Conservation (phyloP, 2,888 invertebrate genomes). For the Coelogynopora nodosa region DNA sequence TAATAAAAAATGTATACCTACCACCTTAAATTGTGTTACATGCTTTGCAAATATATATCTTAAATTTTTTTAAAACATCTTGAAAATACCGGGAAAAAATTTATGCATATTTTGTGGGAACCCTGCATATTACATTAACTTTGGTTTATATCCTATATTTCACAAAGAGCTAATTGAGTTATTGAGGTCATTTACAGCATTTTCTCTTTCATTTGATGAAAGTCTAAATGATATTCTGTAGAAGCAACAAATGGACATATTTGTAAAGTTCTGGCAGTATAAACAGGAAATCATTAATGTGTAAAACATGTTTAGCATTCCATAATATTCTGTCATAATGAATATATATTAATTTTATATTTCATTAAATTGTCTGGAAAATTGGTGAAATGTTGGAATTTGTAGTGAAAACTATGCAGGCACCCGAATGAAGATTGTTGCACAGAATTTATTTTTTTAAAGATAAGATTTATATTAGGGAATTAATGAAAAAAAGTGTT, state of each 20-base stretch:
- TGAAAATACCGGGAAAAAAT: too few species aligned
- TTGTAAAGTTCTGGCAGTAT: background rate
- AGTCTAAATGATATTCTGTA: background rate
- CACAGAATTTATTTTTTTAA: too few species aligned
- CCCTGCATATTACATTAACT: background rate
- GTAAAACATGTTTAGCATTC: background rate
- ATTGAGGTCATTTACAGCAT: background rate
- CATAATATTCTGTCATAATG: background rate
- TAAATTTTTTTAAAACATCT: too few species aligned
- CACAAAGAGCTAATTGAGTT: background rate
- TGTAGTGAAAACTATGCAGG: background rate
- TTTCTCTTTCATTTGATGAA: background rate
- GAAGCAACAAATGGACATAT: background rate
- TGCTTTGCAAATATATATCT: too few species aligned
- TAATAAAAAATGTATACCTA: too few species aligned
- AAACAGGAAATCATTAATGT: background rate
- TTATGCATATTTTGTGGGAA: too few species aligned
- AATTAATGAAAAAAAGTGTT: too few species aligned
- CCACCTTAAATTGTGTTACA: too few species aligned
- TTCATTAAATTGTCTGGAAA: constrained; percentile 67
- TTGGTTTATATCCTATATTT: background rate
- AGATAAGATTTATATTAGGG: too few species aligned
- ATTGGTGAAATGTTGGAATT: constrained; percentile 64
- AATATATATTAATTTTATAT: background rate
- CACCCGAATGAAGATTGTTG: too few species aligned